Percentiles rank a stretch among this genome's conserved stretches.
These are phyloP conservation scores for Amiota mariae DNA, from an alignment of 2,888 invertebrate species.

Conservation along the genomic window DNA sequence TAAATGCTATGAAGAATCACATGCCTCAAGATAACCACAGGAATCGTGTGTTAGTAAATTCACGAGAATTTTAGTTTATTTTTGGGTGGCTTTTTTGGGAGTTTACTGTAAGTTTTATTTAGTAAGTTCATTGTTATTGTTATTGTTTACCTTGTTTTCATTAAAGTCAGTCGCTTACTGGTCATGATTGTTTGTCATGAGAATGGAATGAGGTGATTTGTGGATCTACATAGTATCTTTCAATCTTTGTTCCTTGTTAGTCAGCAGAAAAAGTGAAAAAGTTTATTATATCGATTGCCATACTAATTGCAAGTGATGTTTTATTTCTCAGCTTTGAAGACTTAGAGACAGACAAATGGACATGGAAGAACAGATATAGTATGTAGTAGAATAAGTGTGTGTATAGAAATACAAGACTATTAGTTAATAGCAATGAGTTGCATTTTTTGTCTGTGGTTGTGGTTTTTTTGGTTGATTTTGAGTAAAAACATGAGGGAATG, in stretches of 20 bases:
- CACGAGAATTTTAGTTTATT: background rate
- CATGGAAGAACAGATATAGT: background rate
- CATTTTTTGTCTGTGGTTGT: slow-evolving; percentile 10
- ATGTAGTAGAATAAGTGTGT: background rate
- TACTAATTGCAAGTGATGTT: slow-evolving; percentile 59
- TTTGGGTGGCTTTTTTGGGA: background rate
- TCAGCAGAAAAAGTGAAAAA: slow-evolving; percentile 44
- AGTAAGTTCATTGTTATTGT: slow-evolving; percentile 19
- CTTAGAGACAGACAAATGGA: background rate
- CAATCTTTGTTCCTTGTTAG: slow-evolving; percentile 8
- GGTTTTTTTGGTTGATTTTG: background rate
- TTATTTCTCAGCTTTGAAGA: slow-evolving; percentile 35
- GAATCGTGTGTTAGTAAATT: background rate
- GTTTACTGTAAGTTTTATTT: background rate
- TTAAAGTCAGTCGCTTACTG: slow-evolving; percentile 49
- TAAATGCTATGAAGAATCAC: slow-evolving; percentile 6
- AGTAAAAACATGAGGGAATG: no score
- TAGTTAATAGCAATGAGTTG: slow-evolving; percentile 28
- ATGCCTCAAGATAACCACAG: slow-evolving; percentile 16
- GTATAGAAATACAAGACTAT: background rate
- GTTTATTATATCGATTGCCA: slow-evolving; percentile 51
- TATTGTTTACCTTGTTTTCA: slow-evolving; percentile 19
- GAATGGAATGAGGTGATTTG: background rate
- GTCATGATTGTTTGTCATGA: slow-evolving; percentile 46
- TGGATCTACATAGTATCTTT: background rate